Percentiles rank a stretch among this genome's conserved stretches.
phyloP scores from a whole-genome alignment of 2,888 invertebrate species.

The Cecidostiba fungosa region DNA sequence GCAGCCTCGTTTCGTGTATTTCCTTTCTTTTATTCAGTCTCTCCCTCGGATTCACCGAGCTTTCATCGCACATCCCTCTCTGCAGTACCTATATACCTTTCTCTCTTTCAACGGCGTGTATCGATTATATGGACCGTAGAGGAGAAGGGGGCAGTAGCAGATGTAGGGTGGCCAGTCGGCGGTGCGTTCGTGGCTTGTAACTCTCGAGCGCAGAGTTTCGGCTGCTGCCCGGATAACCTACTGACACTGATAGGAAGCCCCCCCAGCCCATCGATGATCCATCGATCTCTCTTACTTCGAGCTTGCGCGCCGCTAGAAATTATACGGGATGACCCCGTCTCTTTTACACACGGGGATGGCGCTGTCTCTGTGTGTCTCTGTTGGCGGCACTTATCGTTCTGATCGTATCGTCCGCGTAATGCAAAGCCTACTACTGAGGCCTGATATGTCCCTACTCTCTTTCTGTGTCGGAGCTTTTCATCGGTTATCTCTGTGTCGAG shows the following conservation, averaged over 20 bases:
- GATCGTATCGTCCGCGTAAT: slow-evolving; percentile 1
- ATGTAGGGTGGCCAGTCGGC: slow-evolving; percentile 55
- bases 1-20: not conserved
- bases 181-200: slow-evolving; percentile 23
- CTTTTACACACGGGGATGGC: not conserved
- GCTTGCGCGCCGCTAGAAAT: not conserved
- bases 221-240: slow-evolving; percentile 69
- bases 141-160: slow-evolving; percentile 58
- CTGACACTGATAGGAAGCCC: slow-evolving; percentile 66
- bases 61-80: not conserved
- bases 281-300: slow-evolving; percentile 16
- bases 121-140: slow-evolving; percentile 71
- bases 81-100: not conserved
- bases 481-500: not conserved
- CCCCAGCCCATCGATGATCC: slow-evolving; percentile 32
- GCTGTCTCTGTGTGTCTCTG: not conserved
- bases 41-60: not conserved
- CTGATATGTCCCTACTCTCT: not conserved
- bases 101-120: slow-evolving; percentile 56
- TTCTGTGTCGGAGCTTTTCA: not conserved
- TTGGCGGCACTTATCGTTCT: not conserved
- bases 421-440: not conserved
- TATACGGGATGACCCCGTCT: not conserved
- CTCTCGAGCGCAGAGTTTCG: slow-evolving; percentile 18
- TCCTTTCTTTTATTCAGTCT: not conserved